A percentile compares a stretch with the other conserved stretches of the same genome.
Evolutionary conservation across 2,888 invertebrate genomes (phyloP).

Genomic region (Matsumyia berberina): DNA sequence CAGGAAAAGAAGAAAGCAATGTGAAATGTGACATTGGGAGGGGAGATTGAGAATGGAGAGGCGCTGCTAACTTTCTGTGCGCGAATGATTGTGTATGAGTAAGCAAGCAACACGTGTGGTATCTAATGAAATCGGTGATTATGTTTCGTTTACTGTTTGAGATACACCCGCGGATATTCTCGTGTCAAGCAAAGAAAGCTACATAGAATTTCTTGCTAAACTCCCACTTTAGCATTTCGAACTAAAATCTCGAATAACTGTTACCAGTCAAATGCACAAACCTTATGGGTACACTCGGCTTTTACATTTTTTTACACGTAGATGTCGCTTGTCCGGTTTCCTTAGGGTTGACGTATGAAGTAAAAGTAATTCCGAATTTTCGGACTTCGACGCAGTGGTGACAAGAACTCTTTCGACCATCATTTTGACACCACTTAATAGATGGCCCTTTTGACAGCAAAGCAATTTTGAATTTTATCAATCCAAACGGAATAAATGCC

Average conservation of each 20-base stretch:
- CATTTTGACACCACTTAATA: neutral
- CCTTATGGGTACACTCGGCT: neutral
- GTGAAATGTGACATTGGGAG: neutral
- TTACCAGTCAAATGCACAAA: neutral
- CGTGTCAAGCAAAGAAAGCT: neutral
- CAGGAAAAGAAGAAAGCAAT: constrained; percentile 18
- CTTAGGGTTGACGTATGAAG: neutral
- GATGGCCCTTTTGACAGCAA: neutral
- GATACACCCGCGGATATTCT: too few relatives aligned
- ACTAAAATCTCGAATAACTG: neutral
- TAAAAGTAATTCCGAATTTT: neutral
- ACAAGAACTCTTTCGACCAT: neutral
- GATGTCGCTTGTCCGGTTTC: neutral
- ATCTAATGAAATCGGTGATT: neutral
- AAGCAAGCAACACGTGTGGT: constrained; percentile 8
- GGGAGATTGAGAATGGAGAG: neutral
- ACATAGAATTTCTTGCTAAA: neutral
- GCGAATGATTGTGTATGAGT: neutral
- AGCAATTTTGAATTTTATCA: neutral
- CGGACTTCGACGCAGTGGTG: neutral
- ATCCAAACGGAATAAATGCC: neutral
- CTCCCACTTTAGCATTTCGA: neutral
- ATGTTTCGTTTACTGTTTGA: constrained; percentile 7
- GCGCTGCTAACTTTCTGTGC: neutral
- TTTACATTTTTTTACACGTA: neutral